These are phyloP conservation scores for Podabrus alpinus DNA, from an alignment of 2,888 invertebrate genomes.

Conservation along the genomic window DNA sequence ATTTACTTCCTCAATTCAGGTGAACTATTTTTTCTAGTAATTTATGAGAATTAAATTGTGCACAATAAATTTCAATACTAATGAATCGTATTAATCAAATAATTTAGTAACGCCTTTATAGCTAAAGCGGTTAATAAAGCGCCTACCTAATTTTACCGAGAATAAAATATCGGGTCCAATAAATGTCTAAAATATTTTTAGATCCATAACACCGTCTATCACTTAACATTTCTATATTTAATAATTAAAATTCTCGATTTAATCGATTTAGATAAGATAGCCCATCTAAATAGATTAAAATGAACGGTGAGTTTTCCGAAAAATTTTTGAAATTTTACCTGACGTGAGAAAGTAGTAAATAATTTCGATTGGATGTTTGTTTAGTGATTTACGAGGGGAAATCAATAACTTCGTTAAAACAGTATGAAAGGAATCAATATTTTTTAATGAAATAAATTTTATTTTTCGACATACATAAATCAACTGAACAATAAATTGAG, in stretches of 20 bases:
- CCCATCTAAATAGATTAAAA: neutral
- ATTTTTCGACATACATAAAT: too few species aligned
- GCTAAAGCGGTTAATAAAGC: slow-evolving; percentile 11
- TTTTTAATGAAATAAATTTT: too few species aligned
- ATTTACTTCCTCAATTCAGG: slow-evolving; percentile 22
- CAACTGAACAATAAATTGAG: too few species aligned
- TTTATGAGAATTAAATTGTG: slow-evolving; percentile 23
- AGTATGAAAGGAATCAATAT: too few species aligned
- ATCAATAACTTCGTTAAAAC: too few species aligned
- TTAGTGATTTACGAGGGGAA: too few species aligned
- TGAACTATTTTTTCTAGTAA: slow-evolving; percentile 31
- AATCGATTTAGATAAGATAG: slow-evolving; percentile 2
- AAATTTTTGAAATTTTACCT: neutral
- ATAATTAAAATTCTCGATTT: neutral
- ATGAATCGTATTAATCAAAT: slow-evolving; percentile 33
- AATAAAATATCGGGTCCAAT: neutral
- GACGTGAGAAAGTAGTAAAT: neutral
- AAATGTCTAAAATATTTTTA: neutral
- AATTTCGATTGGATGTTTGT: neutral
- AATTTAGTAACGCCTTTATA: slow-evolving; percentile 25
- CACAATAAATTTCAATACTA: slow-evolving; percentile 31
- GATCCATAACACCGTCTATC: neutral
- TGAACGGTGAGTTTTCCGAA: neutral
- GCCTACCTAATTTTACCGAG: slow-evolving; percentile 12
- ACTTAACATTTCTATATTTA: neutral